Evolutionary conservation across 2,888 invertebrate species (phyloP).

Genomic region (Sipha maydis): DNA sequence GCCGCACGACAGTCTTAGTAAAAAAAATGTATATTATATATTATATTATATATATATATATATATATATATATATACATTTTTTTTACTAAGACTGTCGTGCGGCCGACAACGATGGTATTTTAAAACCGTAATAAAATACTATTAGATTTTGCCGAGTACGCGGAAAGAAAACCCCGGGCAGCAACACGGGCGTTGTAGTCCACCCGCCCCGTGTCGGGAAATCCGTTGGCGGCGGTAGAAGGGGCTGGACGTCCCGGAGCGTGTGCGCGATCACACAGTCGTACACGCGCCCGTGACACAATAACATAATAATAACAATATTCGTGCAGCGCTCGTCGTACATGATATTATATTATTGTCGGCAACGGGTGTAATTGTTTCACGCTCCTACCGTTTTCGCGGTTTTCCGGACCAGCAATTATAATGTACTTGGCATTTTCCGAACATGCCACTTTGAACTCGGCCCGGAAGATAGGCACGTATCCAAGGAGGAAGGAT

Average conservation of each 20-base stretch:
- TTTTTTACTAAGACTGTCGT: not conserved
- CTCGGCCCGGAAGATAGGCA: no score
- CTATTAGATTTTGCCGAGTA: not conserved
- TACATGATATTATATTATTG: no score
- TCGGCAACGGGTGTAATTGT: not conserved
- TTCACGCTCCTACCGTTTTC: not conserved
- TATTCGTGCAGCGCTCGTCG: not conserved
- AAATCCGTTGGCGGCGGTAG: not conserved
- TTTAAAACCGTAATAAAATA: not conserved
- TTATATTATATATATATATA: no score
- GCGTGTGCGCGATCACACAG: not conserved
- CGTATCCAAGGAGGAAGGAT: no score
- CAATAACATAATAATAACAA: not conserved
- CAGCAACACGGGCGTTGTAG: not conserved
- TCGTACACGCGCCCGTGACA: not conserved
- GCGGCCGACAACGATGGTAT: not conserved
- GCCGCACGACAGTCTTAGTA: not conserved
- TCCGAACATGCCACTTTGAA: no score
- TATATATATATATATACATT: no score
- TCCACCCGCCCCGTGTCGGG: no score
- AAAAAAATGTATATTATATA: no score
- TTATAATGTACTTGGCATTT: no score
- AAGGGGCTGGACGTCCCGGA: not conserved
- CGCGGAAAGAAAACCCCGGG: not conserved
- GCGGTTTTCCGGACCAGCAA: not conserved